Conservation (phyloP, 2,113 vertebrate species). For the Colinus virginianus region DNA sequence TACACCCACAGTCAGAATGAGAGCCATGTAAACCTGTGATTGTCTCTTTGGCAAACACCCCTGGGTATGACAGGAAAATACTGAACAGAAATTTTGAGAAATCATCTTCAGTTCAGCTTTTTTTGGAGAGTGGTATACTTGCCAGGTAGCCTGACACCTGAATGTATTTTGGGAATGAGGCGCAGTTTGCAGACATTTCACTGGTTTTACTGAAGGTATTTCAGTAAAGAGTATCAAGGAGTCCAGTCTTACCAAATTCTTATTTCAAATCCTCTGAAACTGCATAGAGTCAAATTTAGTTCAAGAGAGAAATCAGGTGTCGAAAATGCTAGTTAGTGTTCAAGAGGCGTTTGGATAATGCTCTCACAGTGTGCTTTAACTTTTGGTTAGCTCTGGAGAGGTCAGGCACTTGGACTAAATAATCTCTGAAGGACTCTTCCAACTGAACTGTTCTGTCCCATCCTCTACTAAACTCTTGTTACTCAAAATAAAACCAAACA, state of each 20-base stretch:
- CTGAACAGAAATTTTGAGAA: background rate
- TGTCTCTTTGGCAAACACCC: background rate
- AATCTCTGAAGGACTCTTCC: too few species aligned
- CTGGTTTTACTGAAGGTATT: background rate
- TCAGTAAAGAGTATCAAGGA: background rate
- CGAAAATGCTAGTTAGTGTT: too few species aligned
- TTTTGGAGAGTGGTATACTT: background rate
- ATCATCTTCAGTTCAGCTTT: background rate
- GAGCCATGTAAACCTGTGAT: fast-evolving
- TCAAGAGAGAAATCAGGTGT: background rate
- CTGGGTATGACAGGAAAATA: background rate
- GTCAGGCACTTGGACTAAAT: too few species aligned
- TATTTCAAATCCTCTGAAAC: background rate
- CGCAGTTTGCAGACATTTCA: background rate
- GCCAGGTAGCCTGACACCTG: background rate
- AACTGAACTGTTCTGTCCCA: too few species aligned
- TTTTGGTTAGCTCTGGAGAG: too few species aligned
- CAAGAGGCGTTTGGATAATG: too few species aligned
- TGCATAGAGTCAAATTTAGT: background rate
- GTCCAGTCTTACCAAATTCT: background rate
- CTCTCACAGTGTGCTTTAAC: too few species aligned
- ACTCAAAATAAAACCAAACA: background rate
- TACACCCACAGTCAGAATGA: background rate
- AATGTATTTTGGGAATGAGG: background rate
- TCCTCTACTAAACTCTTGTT: background rate